Base-by-base conservation (phyloP, 2,113 vertebrate species). In the Ancistrus triradiatus region DNA sequence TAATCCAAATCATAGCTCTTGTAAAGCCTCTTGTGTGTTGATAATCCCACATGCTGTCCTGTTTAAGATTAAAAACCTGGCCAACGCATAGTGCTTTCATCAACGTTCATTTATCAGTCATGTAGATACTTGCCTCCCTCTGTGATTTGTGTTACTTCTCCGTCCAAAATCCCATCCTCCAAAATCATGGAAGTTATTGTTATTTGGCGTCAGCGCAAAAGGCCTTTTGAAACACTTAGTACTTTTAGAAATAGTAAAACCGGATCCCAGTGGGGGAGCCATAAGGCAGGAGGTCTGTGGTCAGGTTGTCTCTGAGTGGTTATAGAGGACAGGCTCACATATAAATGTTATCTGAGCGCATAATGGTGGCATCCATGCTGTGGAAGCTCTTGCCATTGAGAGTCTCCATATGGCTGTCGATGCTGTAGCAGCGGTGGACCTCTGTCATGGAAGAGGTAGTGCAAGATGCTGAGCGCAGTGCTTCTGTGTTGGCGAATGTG, bases 401-500 rank as follows among this genome's bases (percentile, higher is more conserved):
- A 56, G 93, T 88, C 76, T 98, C 94, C 6, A 84, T 90, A 77
- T 89, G 80, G 74, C 85, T 91, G n/a, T 98, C 96, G 0, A 93
- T 92, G 60, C 82, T 92, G 67, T 93, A 95, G 83, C 90, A 92
- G 57, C 90, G 89, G 38, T 89, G 93, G 1, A 90, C 85, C 3
- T 97, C 95, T 0, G 92, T 96, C 76, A 95, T 91, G 0, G 94
- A 92, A 0, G 96, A 97, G 0, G 91, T 90, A 0, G 93, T 94
- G 66, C 90, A 97, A 65, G 94, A 98, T 0, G 94, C 88, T 0
- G 93, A 93, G 42, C 96, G 93, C 44, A 90, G 84, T 7, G 90
- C 89, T 0, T 97, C 94, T 0, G 91, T 84, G 56, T 94, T 93
- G 74, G 90, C 82, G 38, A 97, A 93, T 11, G 91, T 91, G 71